Evolutionary conservation across 2,113 vertebrate genomes (phyloP).

Genomic region (Eubucco bourcierii): DNA sequence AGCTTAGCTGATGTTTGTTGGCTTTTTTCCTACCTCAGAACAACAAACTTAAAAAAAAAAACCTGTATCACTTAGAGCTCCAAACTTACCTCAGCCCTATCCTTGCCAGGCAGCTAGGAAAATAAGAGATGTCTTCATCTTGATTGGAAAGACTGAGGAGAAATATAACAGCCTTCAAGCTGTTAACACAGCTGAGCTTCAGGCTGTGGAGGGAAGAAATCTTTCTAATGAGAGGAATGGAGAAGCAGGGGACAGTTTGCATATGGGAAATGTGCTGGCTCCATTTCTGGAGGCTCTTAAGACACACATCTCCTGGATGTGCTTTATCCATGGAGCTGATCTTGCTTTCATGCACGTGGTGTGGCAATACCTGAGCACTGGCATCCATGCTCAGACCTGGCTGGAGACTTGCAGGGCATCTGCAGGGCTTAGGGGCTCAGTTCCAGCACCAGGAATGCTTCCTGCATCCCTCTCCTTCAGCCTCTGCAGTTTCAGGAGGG

Average conservation of each 20-base stretch:
- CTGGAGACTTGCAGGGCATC: background rate
- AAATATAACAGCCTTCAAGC: background rate
- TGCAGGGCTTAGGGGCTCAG: background rate
- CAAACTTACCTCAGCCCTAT: background rate
- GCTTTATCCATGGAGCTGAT: background rate
- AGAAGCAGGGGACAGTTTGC: background rate
- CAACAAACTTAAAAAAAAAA: background rate
- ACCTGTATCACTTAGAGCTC: background rate
- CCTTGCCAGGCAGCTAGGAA: background rate
- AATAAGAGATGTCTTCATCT: background rate
- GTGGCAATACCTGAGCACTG: background rate
- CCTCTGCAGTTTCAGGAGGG: background rate
- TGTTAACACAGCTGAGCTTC: background rate
- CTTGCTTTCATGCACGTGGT: fast-evolving
- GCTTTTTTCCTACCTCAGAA: background rate
- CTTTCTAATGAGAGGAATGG: background rate
- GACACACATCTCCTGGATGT: background rate
- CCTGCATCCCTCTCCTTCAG: fast-evolving
- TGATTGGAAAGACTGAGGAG: background rate
- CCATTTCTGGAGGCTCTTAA: background rate
- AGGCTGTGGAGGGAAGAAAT: background rate
- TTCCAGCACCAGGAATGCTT: background rate
- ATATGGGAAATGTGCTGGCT: background rate
- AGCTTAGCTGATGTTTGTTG: background rate
- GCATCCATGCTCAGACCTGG: background rate